Base-by-base conservation (phyloP, 1,140 invertebrate genomes). In the Bombus picipes region DNA sequence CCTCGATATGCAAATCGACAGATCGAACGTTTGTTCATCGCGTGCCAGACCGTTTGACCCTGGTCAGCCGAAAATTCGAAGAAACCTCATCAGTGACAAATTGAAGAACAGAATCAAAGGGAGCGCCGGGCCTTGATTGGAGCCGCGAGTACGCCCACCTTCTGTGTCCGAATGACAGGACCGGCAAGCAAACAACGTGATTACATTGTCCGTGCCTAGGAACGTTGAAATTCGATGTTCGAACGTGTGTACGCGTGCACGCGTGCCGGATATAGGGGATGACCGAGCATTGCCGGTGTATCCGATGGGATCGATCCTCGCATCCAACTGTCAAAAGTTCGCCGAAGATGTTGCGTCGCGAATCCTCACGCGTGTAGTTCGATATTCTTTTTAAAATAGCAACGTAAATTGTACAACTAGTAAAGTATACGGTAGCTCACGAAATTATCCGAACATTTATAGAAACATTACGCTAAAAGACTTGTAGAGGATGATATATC, bases 171-270 rank as follows among this genome's bases (percentile, higher is more conserved):
- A 80, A 85, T 85, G 84, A 85, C 71, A 81, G 84, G 71, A 85
- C 79, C 43, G 70, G 47, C 78, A 43, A 39, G 84, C 84, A 85
- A 85, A 85, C 84, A 85, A 75, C 43, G 84, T 85, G 84, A 85
- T 85, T 85, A 85, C 84, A 75, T 85, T 81, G 83, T 85, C 83
- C 32, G 79, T 85, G 71, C 84, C 79, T 34, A 59, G 59, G 13
- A 71, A 81, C 71, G 78, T 66, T 66, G 84, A 85, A 85, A 85
- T 85, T 85, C 68, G 68, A 79, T 80, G 83, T 85, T 72, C 57
- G n/a, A 34, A 47, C 76, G 82, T 80, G 66, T 80, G 77, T 47
- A 84, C 74, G 76, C 75, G 65, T 68, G 32, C 77, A 72, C 76
- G 76, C 76, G 25, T 10, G 53, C 37, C 68, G 77, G 41, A 72